Evolutionary conservation across 2,888 invertebrate genomes (phyloP), one percentile per base, ranked within the genome.

Genomic region (Drosophila melanosoma): DNA sequence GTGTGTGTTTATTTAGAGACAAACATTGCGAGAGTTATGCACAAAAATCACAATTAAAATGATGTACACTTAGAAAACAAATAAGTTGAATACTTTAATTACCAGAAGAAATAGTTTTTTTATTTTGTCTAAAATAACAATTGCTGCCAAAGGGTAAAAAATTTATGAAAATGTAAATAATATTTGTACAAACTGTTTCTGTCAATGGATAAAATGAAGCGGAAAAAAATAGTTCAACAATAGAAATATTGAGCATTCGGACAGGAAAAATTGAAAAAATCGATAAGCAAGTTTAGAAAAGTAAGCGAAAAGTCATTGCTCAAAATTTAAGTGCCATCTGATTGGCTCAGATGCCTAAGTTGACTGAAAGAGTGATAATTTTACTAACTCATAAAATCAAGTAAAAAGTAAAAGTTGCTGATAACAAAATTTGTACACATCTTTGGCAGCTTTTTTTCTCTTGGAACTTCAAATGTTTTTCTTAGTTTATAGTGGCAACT

Each of bases 401-500:
- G 8, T 12, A 29, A n/a, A 38, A 29, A 12, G 8, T 12, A 29
- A n/a, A 38, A 56, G 12, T 26, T 8, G 26, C 38, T 26, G 12
- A 2, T 4, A 12, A 2, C 5, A 12, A 12, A 29, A 26, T 17
- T 56, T 38, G 36, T 26, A n/a, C 26, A n/a, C 17, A n/a, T 29
- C 0, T 26, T 7, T 40, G 17, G 38, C 38, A 29, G 38, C 40
- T 29, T 56, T n/a, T 11, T 15, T 45, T 20, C 45, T 15, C 3
- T 15, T 38, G 5, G 8, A 12, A 36, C 12, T 7, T 26, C 3
- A 36, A 26, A 26, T n/a, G n/a, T 26, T 38, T 3, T 17, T 7
- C 3, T 29, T 12, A 7, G 7, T 0, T 35, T 7, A 36, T 15
- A 26, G 49, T 32, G 26, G 26, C 26, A 56, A 94, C 95, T 94